Percentiles rank a stretch among this genome's conserved stretches.
phyloP scores from a whole-genome alignment of 2,113 vertebrate genomes.

The Amia ocellicauda region DNA sequence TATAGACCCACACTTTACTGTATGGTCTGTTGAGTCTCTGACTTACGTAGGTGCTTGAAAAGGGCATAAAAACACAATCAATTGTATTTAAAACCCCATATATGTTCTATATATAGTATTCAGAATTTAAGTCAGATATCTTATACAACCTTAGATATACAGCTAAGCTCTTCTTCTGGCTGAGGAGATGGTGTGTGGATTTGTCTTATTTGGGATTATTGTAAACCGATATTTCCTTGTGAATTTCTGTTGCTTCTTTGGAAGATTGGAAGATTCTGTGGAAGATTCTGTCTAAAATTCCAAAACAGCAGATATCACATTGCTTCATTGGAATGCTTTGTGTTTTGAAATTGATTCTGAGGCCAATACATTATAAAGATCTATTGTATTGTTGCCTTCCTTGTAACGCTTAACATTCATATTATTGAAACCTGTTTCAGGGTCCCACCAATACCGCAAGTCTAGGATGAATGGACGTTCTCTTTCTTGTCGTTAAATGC shows the following conservation, averaged over 20 bases:
- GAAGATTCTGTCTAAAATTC: slow-evolving; percentile 14
- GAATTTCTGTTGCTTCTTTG: slow-evolving; percentile 4
- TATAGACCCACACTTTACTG: too few relatives aligned
- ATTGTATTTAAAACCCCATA: too few relatives aligned
- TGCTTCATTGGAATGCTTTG: neutral
- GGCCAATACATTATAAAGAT: slow-evolving; percentile 12
- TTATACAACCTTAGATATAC: neutral
- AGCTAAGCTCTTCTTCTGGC: slow-evolving; percentile 2
- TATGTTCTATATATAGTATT: slow-evolving; percentile 14
- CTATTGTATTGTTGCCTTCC: neutral
- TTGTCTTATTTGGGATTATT: slow-evolving; percentile 20
- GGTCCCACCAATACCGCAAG: neutral
- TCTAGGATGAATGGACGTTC: too few relatives aligned
- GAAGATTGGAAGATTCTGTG: too few relatives aligned
- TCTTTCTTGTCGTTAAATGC: too few relatives aligned
- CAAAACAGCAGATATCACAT: slow-evolving; percentile 12
- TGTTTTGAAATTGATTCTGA: slow-evolving; percentile 15
- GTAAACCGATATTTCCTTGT: slow-evolving; percentile 21
- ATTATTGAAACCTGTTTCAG: neutral
- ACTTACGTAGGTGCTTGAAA: too few relatives aligned
- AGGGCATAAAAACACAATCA: too few relatives aligned
- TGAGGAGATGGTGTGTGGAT: slow-evolving; percentile 8
- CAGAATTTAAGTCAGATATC: slow-evolving; percentile 2
- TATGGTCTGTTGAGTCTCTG: too few relatives aligned
- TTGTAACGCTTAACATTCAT: neutral